Base-by-base conservation (phyloP, 2,797 vertebrate genomes). In the Limosa lapponica region DNA sequence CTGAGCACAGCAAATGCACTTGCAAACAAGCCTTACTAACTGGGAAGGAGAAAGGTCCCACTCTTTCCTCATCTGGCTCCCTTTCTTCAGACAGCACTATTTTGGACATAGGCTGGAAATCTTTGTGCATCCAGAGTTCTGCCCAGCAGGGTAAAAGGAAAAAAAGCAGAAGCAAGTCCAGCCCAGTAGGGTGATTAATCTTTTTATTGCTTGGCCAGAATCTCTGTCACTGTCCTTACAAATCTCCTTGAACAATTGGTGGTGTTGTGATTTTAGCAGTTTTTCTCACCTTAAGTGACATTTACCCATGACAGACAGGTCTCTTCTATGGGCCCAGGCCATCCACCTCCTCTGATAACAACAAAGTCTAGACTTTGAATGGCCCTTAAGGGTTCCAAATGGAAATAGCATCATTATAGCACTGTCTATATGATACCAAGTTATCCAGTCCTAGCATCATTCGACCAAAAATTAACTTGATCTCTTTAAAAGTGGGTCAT, bases 41-140 rank as follows among this genome's bases (percentile, higher is more conserved):
- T 9, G 2, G 22, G 15, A 55, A 87, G 28, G 10, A 62, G 55
- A 73, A 43, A 39, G 8, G 15, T 19, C 28, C 8, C 22, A 25
- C 1, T 0, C 4, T 55, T 69, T 34, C 8, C 16, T n/a, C 7
- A 2, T 7, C 25, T 58, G 22, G 4, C 10, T 91, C 13, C 11
- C 16, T 80, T 44, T 80, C 30, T 61, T 66, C 54, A 61, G 36
- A 65, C 8, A 34, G 17, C 6, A 4, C 2, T 10, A 0, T 48
- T 66, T 46, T 46, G 10, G 13, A 49, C 0, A 2, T 10, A 48
- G 19, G 5, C 11, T 43, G 11, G 16, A 46, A 54, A n/a, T 23
- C 8, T 51, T 43, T 46, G 14, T 84, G 18, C 20, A 64, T 43
- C 22, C 7, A 4, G 34, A 43, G 16, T 58, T 58, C 20, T 81